These are phyloP conservation scores for Vireo altiloquus DNA, from an alignment of 2,113 vertebrate species.

Conservation along the genomic window DNA sequence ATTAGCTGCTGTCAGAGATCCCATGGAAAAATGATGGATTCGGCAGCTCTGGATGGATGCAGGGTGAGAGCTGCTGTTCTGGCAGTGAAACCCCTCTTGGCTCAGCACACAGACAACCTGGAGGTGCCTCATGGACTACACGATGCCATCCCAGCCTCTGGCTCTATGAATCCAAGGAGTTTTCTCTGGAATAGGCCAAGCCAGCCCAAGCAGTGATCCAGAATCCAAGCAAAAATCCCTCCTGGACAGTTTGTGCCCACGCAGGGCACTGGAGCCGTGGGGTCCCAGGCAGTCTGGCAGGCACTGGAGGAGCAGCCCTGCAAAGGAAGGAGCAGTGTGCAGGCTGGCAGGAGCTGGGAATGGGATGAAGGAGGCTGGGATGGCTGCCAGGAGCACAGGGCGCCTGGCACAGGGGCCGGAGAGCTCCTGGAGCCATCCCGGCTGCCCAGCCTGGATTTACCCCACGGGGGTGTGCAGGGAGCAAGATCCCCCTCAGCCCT, in stretches of 20 bases:
- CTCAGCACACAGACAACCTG: background rate
- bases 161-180: background rate
- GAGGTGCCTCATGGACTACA: background rate
- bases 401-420: background rate
- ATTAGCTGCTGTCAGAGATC: background rate
- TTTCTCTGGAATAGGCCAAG: background rate
- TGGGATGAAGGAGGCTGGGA: background rate
- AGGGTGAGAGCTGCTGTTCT: background rate
- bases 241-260: rapidly evolving
- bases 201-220: rapidly evolving
- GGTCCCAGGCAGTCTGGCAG: background rate
- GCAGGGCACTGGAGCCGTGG: rapidly evolving
- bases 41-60: rapidly evolving
- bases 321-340: background rate
- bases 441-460: background rate
- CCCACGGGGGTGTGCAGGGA: background rate
- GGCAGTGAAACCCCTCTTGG: background rate
- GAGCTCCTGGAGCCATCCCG: background rate
- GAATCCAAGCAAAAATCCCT: background rate
- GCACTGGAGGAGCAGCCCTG: background rate
- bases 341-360: background rate
- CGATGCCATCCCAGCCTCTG: background rate
- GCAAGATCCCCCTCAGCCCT: too few species aligned
- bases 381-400: background rate
- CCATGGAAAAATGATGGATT: background rate